Percentiles rank a stretch among this genome's conserved stretches.
phyloP scores from a whole-genome alignment of 2,797 vertebrate genomes.

The Helarctos malayanus region DNA sequence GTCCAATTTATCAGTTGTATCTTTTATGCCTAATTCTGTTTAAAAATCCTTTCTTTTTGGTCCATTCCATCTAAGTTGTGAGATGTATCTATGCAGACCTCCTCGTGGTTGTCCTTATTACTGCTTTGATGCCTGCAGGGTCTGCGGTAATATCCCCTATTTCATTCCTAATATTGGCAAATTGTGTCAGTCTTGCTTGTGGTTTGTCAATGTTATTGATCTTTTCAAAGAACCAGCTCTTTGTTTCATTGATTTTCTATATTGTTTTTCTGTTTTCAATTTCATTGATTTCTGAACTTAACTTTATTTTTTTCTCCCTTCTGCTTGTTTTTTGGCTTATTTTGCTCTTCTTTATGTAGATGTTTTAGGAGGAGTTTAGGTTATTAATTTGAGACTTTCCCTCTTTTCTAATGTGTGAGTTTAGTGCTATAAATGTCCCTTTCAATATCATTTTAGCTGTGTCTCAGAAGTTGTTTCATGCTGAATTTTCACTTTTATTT shows the following conservation, averaged over 20 bases:
- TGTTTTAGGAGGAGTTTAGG: neutral
- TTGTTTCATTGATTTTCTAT: neutral
- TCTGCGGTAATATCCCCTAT: neutral
- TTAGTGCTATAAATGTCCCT: neutral
- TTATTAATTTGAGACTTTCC: neutral
- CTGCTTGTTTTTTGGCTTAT: neutral
- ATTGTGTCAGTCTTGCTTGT: neutral
- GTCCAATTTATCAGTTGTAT: neutral
- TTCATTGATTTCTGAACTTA: neutral
- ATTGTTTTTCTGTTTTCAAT: neutral
- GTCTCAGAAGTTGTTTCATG: neutral
- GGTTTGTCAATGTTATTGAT: neutral
- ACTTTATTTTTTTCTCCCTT: neutral
- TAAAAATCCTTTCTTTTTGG: neutral
- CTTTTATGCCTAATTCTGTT: neutral
- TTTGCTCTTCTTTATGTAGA: neutral
- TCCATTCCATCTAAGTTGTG: neutral
- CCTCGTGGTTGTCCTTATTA: neutral
- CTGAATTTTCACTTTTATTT: neutral
- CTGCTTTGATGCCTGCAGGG: neutral
- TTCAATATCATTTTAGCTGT: neutral
- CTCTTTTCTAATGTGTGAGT: neutral
- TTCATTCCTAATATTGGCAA: neutral
- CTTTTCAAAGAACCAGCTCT: neutral
- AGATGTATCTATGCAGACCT: neutral